Evolutionary conservation across 2,113 vertebrate genomes (phyloP).

Genomic region (Hystrix cristata): DNA sequence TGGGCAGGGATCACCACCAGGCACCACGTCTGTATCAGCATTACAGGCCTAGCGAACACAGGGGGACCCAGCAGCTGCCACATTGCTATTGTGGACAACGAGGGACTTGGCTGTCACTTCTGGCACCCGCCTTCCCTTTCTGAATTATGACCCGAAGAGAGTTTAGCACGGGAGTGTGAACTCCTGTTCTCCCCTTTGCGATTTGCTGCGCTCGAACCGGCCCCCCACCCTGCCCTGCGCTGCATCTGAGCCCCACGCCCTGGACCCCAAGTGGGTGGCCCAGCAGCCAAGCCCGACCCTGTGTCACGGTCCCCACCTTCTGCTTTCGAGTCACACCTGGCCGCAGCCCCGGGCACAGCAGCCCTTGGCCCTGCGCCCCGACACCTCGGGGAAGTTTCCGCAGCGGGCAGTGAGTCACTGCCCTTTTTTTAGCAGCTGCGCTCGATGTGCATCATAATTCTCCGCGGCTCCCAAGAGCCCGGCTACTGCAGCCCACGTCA

Average conservation of each 20-base stretch:
- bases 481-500: neutral
- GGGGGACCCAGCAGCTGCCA: neutral
- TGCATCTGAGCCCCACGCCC: neutral
- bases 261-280: neutral
- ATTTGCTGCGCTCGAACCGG: accelerated
- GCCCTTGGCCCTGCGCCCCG: too few relatives aligned
- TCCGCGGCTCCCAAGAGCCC: neutral
- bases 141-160: neutral
- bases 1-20: too few relatives aligned
- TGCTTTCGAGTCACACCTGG: conserved; percentile 47
- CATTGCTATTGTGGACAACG: neutral
- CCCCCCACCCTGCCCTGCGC: neutral
- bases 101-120: neutral
- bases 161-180: neutral
- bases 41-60: neutral
- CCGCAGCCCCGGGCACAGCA: neutral
- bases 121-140: neutral
- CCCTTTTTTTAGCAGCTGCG: conserved; percentile 47
- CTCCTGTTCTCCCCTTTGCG: neutral
- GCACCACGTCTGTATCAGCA: neutral
- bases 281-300: accelerated
- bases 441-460: conserved; percentile 22
- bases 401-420: conserved; percentile 24
- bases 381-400: neutral
- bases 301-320: accelerated